phyloP scores from a whole-genome alignment of 2,797 vertebrate genomes.

The Garrulus glandarius region DNA sequence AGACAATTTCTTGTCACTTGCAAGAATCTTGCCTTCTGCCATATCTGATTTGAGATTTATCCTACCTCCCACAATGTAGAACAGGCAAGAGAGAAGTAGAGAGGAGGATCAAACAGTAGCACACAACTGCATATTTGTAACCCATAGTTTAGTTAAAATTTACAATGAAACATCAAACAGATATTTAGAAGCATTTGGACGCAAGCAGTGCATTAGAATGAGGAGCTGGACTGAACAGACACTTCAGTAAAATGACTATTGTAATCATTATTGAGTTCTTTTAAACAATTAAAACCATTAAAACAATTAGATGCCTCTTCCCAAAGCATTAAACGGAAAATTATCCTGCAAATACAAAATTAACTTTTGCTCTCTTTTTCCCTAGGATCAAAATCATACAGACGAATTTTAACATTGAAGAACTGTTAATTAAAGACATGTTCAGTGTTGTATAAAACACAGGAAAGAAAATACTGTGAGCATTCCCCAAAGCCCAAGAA shows the following conservation, averaged over 20 bases:
- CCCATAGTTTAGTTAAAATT: not conserved
- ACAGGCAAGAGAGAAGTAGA: not conserved
- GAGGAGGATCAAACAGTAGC: not conserved
- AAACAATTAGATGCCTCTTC: not conserved
- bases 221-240: not conserved
- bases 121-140: not conserved
- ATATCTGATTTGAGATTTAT: not conserved
- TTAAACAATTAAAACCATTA: not conserved
- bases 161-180: not conserved
- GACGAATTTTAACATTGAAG: not conserved
- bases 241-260: not conserved
- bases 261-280: not conserved
- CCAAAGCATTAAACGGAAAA: not conserved
- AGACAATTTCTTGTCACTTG: not conserved
- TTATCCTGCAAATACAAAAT: not conserved
- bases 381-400: not conserved
- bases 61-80: not conserved
- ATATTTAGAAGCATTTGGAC: not conserved
- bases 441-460: not conserved
- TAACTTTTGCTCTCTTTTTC: not conserved
- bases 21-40: not conserved
- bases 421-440: not conserved
- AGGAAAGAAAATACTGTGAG: not conserved
- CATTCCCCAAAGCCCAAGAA: not conserved
- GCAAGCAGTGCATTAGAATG: not conserved